These are phyloP conservation scores for Chionodraco myersi DNA, from an alignment of 2,113 vertebrate species.

Conservation along the genomic window DNA sequence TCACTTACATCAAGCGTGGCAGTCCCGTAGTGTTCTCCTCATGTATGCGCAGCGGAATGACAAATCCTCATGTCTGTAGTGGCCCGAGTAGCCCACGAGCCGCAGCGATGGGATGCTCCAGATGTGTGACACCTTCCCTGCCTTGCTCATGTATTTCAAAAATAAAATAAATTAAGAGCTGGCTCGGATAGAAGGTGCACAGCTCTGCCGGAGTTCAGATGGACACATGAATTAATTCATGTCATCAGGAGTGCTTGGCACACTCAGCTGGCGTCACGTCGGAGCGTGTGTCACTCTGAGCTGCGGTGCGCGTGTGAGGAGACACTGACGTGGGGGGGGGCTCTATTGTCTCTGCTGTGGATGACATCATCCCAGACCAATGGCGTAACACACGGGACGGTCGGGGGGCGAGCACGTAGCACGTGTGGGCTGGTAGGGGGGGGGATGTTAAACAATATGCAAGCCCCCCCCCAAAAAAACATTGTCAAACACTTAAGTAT, in stretches of 20 bases:
- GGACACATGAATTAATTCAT: constrained; percentile 23
- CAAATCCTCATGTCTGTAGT: constrained; percentile 61
- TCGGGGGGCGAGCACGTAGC: constrained; percentile 68
- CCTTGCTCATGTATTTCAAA: constrained; percentile 28
- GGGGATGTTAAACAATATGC: background rate
- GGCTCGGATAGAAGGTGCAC: background rate
- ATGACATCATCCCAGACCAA: constrained; percentile 86
- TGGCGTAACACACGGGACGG: constrained; percentile 64
- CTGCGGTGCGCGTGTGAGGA: constrained; percentile 67
- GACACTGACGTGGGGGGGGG: constrained; percentile 73
- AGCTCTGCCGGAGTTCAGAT: constrained; percentile 12
- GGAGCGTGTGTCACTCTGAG: constrained; percentile 76
- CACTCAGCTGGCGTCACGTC: constrained; percentile 75
- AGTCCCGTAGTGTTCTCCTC: constrained; percentile 74
- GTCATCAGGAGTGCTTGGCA: constrained; percentile 55
- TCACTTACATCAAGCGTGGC: constrained; percentile 82
- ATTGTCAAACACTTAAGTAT: no score
- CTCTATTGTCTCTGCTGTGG: constrained; percentile 77
- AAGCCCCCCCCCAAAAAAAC: background rate
- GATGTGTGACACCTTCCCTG: constrained; percentile 69
- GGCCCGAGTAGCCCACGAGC: constrained; percentile 50
- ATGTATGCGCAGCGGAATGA: constrained; percentile 45
- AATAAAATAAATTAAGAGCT: background rate
- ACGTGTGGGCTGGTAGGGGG: constrained; percentile 55
- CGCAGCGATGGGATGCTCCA: constrained; percentile 70